A percentile compares a stretch with the other conserved stretches of the same genome.
Conservation (phyloP, 2,113 vertebrate genomes). For the Rhinolophus sinicus region DNA sequence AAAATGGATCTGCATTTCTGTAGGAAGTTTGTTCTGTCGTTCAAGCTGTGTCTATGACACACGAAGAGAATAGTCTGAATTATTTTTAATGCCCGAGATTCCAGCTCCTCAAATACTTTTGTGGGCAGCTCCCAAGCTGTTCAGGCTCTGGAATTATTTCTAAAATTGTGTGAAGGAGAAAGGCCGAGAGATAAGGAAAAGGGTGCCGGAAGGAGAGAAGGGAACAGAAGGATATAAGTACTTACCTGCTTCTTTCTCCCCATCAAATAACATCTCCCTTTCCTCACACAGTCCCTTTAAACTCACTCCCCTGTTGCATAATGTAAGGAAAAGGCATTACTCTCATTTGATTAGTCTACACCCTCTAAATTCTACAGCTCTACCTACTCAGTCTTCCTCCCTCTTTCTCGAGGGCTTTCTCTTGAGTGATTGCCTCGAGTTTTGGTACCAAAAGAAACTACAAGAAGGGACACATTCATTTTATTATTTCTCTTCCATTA, state of each 20-base stretch:
- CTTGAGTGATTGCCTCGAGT: slow-evolving; percentile 38
- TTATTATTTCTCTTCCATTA: slow-evolving; percentile 65
- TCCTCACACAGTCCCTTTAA: background rate
- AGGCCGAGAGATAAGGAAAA: background rate
- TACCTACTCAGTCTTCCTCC: background rate
- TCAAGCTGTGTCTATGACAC: slow-evolving; percentile 76
- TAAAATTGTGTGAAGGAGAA: slow-evolving; percentile 16
- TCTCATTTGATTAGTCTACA: background rate
- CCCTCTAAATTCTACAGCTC: slow-evolving; percentile 49
- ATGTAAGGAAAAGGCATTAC: background rate
- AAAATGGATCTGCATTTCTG: slow-evolving; percentile 75
- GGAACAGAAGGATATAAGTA: background rate
- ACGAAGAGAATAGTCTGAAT: slow-evolving; percentile 79
- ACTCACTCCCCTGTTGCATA: background rate
- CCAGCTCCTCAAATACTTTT: slow-evolving; percentile 77
- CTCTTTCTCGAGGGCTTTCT: slow-evolving; percentile 51
- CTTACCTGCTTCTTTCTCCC: background rate
- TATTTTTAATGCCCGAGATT: slow-evolving; percentile 80
- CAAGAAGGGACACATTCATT: background rate
- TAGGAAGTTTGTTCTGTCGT: slow-evolving; percentile 80
- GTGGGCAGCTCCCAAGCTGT: slow-evolving; percentile 58
- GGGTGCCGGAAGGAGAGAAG: background rate
- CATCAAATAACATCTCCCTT: background rate
- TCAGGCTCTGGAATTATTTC: slow-evolving; percentile 58
- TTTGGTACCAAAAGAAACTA: slow-evolving; percentile 56